Conservation (phyloP, 1,140 invertebrate species). For the roundworm (Caenorhabditis elegans) region WBcel235 BX284602.5:5427501-5428000, state of each 20-base stretch:
- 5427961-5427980: slow-evolving; percentile 28
- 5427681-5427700: slow-evolving; percentile 6
- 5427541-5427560: neutral
- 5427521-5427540: no score
- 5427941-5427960: slow-evolving; percentile 47
- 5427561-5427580: neutral
- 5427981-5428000: slow-evolving; percentile 24
- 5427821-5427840: slow-evolving; percentile 70
- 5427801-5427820: slow-evolving; percentile 73
- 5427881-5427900: slow-evolving; percentile 76
- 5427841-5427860: slow-evolving; percentile 38
- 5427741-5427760: slow-evolving; percentile 69
- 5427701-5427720: neutral
- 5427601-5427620: slow-evolving; percentile 85
- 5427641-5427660: slow-evolving; percentile 93
- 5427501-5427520: no score
- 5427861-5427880: slow-evolving; percentile 57
- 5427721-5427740: slow-evolving; percentile 35
- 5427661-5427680: slow-evolving; percentile 78
- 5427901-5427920: slow-evolving; percentile 97
- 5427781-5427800: slow-evolving; percentile 84
- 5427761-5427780: slow-evolving; percentile 96
- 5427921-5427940: slow-evolving; percentile 77
- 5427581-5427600: slow-evolving; percentile 75
- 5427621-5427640: slow-evolving; percentile 92